Evolutionary conservation across 2,797 vertebrate species (phyloP).

Genomic region (Ctenopoma multispine): DNA sequence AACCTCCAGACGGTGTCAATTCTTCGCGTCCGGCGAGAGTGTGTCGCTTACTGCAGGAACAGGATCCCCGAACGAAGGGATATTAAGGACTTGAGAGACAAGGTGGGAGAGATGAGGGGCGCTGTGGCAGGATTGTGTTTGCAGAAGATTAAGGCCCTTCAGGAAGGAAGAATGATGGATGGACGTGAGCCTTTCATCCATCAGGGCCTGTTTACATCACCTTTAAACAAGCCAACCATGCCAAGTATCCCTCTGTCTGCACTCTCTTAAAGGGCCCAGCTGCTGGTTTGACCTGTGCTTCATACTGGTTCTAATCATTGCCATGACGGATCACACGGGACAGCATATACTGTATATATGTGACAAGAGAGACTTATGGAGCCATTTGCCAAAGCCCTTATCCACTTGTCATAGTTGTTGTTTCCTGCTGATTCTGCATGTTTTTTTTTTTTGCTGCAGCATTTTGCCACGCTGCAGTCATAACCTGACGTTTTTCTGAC

Average conservation of each 20-base stretch:
- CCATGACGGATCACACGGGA: slow-evolving; percentile 58
- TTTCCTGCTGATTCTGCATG: slow-evolving; percentile 63
- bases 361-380: slow-evolving; percentile 64
- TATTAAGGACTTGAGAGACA: slow-evolving; percentile 73
- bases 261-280: slow-evolving; percentile 64
- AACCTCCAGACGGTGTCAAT: slow-evolving; percentile 63
- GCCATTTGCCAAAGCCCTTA: slow-evolving; percentile 51
- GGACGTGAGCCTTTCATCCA: slow-evolving; percentile 74
- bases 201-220: slow-evolving; percentile 80
- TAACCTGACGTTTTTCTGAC: slow-evolving; percentile 41
- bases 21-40: slow-evolving; percentile 46
- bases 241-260: slow-evolving; percentile 41
- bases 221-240: slow-evolving; percentile 69
- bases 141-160: slow-evolving; percentile 81
- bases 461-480: slow-evolving; percentile 17
- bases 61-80: slow-evolving; percentile 64
- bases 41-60: slow-evolving; percentile 46
- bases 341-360: slow-evolving; percentile 42
- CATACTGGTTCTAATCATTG: slow-evolving; percentile 37
- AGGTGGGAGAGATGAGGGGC: slow-evolving; percentile 62
- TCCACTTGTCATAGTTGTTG: slow-evolving; percentile 54
- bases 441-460: slow-evolving; percentile 22
- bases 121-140: slow-evolving; percentile 76
- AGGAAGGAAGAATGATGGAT: slow-evolving; percentile 78
- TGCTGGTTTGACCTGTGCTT: slow-evolving; percentile 44